Conservation (phyloP, 2,797 vertebrate genomes). For the Borostomias antarcticus region DNA sequence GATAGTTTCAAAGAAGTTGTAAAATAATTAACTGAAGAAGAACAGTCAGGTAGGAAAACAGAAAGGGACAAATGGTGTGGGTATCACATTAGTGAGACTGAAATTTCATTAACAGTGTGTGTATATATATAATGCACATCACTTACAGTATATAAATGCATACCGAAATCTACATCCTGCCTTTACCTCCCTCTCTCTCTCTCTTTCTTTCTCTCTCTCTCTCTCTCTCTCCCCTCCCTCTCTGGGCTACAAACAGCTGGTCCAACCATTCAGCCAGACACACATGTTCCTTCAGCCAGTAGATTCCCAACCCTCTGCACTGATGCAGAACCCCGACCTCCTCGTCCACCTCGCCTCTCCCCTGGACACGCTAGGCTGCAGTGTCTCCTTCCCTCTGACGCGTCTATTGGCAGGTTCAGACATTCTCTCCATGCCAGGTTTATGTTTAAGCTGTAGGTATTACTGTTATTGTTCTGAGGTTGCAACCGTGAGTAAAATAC, state of each 20-base stretch:
- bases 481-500: conserved; percentile 37
- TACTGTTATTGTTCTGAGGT: conserved; percentile 2
- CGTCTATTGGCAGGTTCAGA: not conserved
- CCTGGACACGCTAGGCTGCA: not conserved
- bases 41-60: no score
- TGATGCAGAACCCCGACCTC: not conserved
- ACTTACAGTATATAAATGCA: no score
- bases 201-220: not conserved
- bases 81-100: no score
- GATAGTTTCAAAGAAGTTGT: no score
- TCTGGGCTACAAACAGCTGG: not conserved
- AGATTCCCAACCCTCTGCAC: not conserved
- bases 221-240: not conserved
- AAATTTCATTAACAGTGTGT: no score
- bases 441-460: not conserved
- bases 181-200: not conserved
- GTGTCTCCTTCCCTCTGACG: not conserved
- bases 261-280: not conserved
- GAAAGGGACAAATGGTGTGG: no score
- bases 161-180: no score
- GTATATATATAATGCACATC: no score
- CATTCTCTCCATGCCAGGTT: not conserved
- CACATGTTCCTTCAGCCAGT: not conserved
- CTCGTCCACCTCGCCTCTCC: not conserved
- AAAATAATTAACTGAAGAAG: no score